Evolutionary conservation across 2,797 vertebrate genomes (phyloP).

Genomic region (Lithobates pipiens): DNA sequence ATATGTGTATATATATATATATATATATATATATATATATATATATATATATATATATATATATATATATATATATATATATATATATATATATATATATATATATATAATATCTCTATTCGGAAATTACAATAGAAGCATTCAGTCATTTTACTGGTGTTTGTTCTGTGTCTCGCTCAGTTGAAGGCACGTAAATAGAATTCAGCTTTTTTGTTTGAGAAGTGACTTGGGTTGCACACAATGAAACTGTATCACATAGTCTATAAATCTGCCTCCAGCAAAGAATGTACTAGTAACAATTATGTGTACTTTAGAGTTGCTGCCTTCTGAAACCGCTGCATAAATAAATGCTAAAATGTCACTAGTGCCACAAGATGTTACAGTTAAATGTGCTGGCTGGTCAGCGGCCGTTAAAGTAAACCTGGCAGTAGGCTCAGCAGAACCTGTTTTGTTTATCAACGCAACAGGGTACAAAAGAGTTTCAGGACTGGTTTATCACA

Average conservation of each 20-base stretch:
- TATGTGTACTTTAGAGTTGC: not conserved
- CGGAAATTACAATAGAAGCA: too few species aligned
- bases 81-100: too few species aligned
- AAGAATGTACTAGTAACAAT: constrained; percentile 11
- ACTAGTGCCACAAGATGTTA: not conserved
- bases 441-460: constrained; percentile 42
- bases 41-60: too few species aligned
- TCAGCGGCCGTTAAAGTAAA: constrained; percentile 17
- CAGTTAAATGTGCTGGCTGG: constrained; percentile 1
- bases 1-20: too few species aligned
- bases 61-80: too few species aligned
- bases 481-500: constrained; percentile 20
- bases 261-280: not conserved
- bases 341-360: constrained; percentile 7
- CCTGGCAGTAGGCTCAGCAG: constrained; percentile 22
- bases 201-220: not conserved
- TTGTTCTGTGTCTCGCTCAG: not conserved
- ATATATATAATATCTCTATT: too few species aligned
- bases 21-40: too few species aligned
- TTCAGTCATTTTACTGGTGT: too few species aligned
- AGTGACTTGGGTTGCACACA: constrained; percentile 22
- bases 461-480: constrained; percentile 15
- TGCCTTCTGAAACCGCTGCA: constrained; percentile 9
- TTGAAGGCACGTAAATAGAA: not conserved
- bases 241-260: constrained; percentile 7